These are phyloP conservation scores for Rhegmatorhina hoffmannsi DNA, from an alignment of 2,113 vertebrate genomes.

Conservation along the genomic window DNA sequence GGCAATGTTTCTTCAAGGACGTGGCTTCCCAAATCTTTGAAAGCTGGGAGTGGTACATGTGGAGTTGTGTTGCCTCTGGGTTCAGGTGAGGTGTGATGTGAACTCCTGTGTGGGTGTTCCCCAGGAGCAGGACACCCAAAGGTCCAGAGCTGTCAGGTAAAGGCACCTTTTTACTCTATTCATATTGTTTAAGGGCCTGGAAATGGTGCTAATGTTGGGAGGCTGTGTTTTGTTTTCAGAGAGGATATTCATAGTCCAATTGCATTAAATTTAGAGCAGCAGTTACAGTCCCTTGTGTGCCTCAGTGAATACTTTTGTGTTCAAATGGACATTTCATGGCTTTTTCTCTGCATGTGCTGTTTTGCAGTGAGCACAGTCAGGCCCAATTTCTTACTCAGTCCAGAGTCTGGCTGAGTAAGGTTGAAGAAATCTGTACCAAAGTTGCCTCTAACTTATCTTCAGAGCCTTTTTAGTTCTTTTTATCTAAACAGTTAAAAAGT, in stretches of 20 bases:
- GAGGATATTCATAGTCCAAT: background rate
- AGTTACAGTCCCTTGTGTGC: background rate
- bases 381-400: background rate
- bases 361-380: background rate
- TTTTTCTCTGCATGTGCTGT: background rate
- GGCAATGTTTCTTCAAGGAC: background rate
- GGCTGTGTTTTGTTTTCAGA: background rate
- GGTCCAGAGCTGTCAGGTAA: background rate
- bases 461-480: background rate
- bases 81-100: background rate
- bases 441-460: background rate
- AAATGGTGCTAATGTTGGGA: background rate
- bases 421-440: background rate
- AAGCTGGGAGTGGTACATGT: background rate
- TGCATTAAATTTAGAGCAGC: background rate
- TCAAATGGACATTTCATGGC: background rate
- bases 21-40: background rate
- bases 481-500: background rate
- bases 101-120: background rate
- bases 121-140: background rate
- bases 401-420: background rate
- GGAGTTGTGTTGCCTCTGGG: background rate
- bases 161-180: background rate
- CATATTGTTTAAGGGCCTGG: background rate
- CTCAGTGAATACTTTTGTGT: background rate